Evolutionary conservation across 2,888 invertebrate genomes (phyloP), one percentile per base, ranked within the genome.

Genomic region (Drepana falcataria): DNA sequence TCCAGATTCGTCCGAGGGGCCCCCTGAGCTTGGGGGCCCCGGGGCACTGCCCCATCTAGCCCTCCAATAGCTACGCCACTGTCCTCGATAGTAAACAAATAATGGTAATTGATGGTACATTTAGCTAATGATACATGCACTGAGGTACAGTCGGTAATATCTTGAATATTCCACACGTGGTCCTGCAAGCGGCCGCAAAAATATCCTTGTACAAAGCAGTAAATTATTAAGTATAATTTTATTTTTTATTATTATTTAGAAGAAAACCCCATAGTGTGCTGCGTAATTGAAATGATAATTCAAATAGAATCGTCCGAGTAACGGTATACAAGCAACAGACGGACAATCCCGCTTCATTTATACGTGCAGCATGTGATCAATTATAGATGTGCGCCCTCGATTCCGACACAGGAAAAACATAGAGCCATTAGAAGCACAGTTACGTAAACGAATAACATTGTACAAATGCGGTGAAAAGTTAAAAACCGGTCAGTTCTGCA

Each of bases 361-460:
- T 66, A 65, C 66, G 60, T 63, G 59, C 65, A 73, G 64, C 72
- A 76, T 75, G 73, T 72, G 73, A 79, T 84, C 83, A 83, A 83
- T 88, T 87, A 88, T 85, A 85, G 81, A 79, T 71, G 75, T 71
- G 72, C 77, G 77, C 71, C 79, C 83, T 75, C 77, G 69, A 80
- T 85, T 77, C 74, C 54, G 56, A 51, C 58, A 61, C 59, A 61
- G 68, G 80, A 88, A 89, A 89, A 89, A 87, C 83, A 73, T 49
- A 79, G 61, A 75, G 58, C 85, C 79, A 88, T 89, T 88, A 88
- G 79, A 89, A 79, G 66, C 81, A 88, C 89, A 89, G 89, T 89
- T 89, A 89, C 83, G 81, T 83, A 86, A 86, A 83, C 80, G 78
- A 69, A 81, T 78, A 82, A 75, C 81, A 74, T 75, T 73, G 74